A percentile compares a stretch with the other conserved stretches of the same genome.
phyloP scores from a whole-genome alignment of 2,113 vertebrate genomes.

The Bolborhynchus lineola region DNA sequence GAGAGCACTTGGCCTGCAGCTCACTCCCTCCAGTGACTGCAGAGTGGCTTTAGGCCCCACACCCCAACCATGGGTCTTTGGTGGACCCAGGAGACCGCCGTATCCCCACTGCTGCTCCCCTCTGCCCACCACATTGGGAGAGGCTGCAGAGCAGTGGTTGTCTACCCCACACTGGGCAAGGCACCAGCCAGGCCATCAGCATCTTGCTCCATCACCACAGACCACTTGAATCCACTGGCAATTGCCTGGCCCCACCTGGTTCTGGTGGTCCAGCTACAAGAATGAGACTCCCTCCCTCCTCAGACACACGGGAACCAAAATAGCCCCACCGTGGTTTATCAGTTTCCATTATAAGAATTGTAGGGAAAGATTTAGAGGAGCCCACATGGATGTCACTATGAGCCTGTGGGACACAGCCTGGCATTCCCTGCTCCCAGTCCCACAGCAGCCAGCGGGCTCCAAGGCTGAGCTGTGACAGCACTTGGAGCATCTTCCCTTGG shows the following conservation, averaged over 20 bases:
- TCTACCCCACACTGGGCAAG: background rate
- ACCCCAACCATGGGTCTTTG: fast-evolving
- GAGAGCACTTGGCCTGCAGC: fast-evolving
- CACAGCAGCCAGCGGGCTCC: fast-evolving
- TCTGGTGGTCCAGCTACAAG: background rate
- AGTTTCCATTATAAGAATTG: fast-evolving
- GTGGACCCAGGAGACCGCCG: background rate
- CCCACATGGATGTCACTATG: background rate
- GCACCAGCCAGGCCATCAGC: background rate
- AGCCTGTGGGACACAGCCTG: fast-evolving
- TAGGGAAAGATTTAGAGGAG: background rate
- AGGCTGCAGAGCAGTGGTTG: background rate
- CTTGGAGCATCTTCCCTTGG: background rate
- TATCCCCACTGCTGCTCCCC: fast-evolving
- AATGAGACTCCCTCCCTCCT: background rate
- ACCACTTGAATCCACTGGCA: background rate
- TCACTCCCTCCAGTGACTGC: fast-evolving
- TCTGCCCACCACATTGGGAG: background rate
- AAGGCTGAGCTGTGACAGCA: background rate
- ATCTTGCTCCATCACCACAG: fast-evolving
- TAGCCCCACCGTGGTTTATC: fast-evolving
- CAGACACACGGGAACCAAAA: fast-evolving
- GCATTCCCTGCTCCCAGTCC: no score
- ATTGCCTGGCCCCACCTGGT: background rate
- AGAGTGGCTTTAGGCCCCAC: background rate